Evolutionary conservation across 2,113 vertebrate genomes (phyloP).

Genomic region (Platysteira castanea): DNA sequence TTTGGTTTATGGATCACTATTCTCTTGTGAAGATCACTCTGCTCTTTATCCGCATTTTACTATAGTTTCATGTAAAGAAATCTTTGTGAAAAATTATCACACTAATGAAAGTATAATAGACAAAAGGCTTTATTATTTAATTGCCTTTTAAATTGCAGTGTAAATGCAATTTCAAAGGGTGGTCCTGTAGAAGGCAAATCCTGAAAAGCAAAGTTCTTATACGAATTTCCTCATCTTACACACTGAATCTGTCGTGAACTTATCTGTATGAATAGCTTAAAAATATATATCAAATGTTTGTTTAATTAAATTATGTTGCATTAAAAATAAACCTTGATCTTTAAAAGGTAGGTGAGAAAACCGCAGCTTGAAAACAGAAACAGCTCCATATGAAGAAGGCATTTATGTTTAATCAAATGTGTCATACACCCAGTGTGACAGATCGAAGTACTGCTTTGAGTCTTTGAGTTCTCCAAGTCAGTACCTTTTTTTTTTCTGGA

Average conservation of each 20-base stretch:
- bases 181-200: background rate
- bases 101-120: background rate
- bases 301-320: background rate
- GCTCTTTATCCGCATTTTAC: background rate
- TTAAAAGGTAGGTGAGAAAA: background rate
- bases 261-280: background rate
- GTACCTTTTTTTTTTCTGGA: background rate
- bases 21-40: background rate
- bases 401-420: background rate
- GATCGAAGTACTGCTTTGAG: accelerated
- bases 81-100: background rate
- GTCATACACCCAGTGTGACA: background rate
- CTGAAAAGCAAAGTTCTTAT: background rate
- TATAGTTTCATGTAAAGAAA: background rate
- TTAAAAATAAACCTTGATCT: background rate
- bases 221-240: background rate
- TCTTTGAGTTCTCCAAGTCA: background rate
- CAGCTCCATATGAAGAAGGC: background rate
- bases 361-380: background rate
- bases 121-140: background rate
- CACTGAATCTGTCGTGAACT: background rate
- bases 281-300: background rate
- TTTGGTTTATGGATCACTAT: background rate
- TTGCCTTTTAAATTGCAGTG: background rate
- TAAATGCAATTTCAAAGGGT: background rate